A percentile compares a stretch with the other conserved stretches of the same genome.
Conservation (phyloP, 2,888 invertebrate species). For the Stramonita haemastoma region DNA sequence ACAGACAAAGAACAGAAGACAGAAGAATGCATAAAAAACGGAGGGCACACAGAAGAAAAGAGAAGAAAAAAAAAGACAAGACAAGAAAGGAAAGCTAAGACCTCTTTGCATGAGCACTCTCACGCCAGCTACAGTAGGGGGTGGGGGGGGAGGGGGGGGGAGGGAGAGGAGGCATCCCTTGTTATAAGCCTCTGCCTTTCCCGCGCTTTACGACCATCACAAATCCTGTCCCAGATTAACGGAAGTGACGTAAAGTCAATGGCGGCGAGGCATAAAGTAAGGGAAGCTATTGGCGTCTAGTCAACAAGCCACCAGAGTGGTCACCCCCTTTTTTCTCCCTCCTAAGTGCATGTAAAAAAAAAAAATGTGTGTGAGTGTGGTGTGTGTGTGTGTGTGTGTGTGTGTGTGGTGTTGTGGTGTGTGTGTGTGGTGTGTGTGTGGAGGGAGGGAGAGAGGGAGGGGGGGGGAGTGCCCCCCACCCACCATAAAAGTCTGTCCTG, state of each 20-base stretch:
- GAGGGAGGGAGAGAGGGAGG: not conserved
- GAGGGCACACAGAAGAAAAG: not conserved
- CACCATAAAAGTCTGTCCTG: conserved; percentile 13
- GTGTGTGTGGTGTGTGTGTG: not conserved
- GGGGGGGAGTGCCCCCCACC: not conserved
- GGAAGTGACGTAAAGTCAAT: conserved; percentile 38
- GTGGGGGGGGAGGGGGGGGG: too few species aligned
- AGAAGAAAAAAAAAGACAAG: not conserved
- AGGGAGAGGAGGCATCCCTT: not conserved
- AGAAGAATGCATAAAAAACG: too few species aligned
- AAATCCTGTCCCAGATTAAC: conserved; percentile 29
- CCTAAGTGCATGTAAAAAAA: too few species aligned
- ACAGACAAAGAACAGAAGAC: too few species aligned
- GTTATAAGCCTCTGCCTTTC: not conserved
- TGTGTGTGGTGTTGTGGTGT: not conserved
- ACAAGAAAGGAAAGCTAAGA: not conserved
- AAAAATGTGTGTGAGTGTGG: too few species aligned
- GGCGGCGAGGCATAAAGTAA: conserved; percentile 19
- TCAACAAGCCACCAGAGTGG: not conserved
- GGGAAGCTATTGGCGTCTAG: conserved; percentile 27
- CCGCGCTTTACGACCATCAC: conserved; percentile 28
- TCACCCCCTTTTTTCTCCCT: not conserved
- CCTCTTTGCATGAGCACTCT: not conserved
- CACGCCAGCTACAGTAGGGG: not conserved
- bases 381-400: not conserved